Evolutionary conservation across 2,113 vertebrate genomes (phyloP).

Genomic region (Trogon melanurus): DNA sequence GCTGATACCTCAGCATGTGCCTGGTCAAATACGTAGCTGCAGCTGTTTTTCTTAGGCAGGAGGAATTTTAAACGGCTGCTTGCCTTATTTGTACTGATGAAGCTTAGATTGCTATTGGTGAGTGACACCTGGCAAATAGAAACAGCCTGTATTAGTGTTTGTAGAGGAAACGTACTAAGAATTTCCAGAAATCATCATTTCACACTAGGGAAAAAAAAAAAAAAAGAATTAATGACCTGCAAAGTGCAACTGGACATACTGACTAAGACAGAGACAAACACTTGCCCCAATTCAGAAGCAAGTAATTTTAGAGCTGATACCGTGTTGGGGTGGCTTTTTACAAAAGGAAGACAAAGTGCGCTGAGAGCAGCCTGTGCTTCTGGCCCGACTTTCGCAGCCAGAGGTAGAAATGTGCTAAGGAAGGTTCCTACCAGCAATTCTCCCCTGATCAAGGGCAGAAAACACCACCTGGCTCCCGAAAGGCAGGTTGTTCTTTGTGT

Average conservation of each 20-base stretch:
- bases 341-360: background rate
- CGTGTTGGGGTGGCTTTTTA: background rate
- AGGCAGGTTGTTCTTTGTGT: background rate
- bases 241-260: background rate
- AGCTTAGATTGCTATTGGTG: background rate
- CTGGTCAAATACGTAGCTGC: background rate
- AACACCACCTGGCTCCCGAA: background rate
- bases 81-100: background rate
- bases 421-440: background rate
- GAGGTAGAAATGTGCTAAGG: background rate
- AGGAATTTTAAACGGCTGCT: background rate
- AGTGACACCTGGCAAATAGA: background rate
- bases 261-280: background rate
- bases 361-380: fast-evolving
- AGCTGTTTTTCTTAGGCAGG: background rate
- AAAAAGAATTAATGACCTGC: background rate
- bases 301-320: background rate
- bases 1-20: background rate
- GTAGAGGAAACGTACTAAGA: background rate
- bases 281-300: background rate
- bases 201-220: background rate
- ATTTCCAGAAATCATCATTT: background rate
- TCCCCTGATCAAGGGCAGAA: background rate
- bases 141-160: background rate
- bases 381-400: background rate